phyloP scores from a whole-genome alignment of 2,888 invertebrate genomes.

The Tigriopus californicus region DNA sequence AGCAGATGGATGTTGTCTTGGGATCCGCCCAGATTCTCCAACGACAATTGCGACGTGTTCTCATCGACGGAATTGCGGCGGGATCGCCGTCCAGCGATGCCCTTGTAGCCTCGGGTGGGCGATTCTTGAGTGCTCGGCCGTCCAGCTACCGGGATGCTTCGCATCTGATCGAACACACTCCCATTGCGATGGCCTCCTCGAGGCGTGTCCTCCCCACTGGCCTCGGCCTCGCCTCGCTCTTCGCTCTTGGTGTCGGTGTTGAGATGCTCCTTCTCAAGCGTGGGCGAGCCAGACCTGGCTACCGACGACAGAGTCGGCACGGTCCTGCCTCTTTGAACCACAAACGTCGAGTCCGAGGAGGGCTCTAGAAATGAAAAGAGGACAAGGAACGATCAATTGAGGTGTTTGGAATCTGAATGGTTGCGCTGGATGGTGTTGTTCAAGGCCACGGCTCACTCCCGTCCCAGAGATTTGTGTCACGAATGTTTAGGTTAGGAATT shows the following conservation, averaged over 20 bases:
- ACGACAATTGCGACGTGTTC: conserved; percentile 58
- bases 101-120: neutral
- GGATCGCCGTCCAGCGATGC: conserved; percentile 53
- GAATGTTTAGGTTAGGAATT: too few relatives aligned
- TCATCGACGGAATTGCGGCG: conserved; percentile 63
- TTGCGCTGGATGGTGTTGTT: too few relatives aligned
- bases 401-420: too few relatives aligned
- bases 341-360: conserved; percentile 32
- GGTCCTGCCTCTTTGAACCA: conserved; percentile 57
- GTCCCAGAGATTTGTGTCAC: too few relatives aligned
- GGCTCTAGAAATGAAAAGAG: too few relatives aligned
- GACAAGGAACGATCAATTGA: too few relatives aligned
- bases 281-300: conserved; percentile 23
- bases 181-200: neutral
- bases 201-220: neutral
- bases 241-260: conserved; percentile 45
- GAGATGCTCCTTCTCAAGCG: conserved; percentile 37
- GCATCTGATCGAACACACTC: conserved; percentile 13
- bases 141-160: conserved; percentile 45
- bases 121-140: conserved; percentile 40
- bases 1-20: conserved; percentile 69
- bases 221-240: conserved; percentile 36
- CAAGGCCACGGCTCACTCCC: too few relatives aligned
- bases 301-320: conserved; percentile 49
- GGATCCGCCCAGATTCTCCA: conserved; percentile 71